These are phyloP conservation scores for Mesochorus sp. DNA, from an alignment of 2,888 invertebrate genomes.

Conservation along the genomic window DNA sequence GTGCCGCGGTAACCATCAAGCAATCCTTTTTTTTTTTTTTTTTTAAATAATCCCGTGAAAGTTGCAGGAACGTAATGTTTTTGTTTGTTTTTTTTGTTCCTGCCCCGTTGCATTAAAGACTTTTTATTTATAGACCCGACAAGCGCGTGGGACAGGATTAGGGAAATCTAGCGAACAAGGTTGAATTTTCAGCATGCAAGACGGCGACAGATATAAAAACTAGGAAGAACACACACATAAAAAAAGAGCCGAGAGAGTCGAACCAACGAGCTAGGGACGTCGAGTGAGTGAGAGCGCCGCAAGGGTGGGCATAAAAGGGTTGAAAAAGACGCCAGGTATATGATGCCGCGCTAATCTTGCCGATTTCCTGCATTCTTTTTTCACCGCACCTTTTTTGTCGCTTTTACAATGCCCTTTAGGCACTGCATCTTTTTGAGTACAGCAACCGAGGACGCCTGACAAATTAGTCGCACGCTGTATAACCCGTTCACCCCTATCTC, in stretches of 20 bases:
- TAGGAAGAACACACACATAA: neutral
- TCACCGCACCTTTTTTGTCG: constrained; percentile 55
- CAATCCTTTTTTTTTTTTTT: constrained; percentile 15
- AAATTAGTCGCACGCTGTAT: constrained; percentile 16
- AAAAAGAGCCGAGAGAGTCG: constrained; percentile 5
- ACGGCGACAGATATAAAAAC: constrained; percentile 1
- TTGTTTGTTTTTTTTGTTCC: constrained; percentile 20
- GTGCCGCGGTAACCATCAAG: neutral
- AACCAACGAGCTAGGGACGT: neutral
- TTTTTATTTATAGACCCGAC: constrained; percentile 54
- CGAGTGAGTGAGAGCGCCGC: neutral
- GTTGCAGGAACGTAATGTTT: constrained; percentile 14
- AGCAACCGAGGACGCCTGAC: constrained; percentile 7
- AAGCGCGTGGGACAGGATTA: constrained; percentile 43
- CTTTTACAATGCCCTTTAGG: constrained; percentile 22
- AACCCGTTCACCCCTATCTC: constrained; percentile 42
- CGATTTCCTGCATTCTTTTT: constrained; percentile 50
- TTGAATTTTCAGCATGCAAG: constrained; percentile 32
- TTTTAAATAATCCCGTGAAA: constrained; percentile 30
- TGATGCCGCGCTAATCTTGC: constrained; percentile 64
- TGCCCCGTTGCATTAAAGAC: constrained; percentile 32
- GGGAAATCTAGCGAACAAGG: constrained; percentile 40
- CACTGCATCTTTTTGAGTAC: constrained; percentile 3
- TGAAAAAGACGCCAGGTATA: constrained; percentile 69
- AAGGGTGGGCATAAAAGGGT: constrained; percentile 62